Evolutionary conservation across 2,888 invertebrate species (phyloP).

Genomic region (Leptopilina myrica): DNA sequence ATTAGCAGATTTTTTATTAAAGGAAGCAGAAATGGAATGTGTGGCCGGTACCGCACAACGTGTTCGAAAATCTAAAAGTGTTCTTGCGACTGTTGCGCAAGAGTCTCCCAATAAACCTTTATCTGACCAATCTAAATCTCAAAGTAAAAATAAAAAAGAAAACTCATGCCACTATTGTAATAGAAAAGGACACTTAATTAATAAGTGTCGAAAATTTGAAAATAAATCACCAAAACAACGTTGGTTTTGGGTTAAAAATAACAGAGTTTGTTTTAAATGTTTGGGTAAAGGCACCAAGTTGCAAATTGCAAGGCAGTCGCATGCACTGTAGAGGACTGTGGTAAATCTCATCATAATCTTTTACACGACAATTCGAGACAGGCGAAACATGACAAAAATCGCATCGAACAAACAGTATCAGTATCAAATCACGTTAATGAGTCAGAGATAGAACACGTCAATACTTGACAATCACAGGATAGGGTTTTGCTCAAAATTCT

Average conservation of each 20-base stretch:
- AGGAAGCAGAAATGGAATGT: conserved; percentile 47
- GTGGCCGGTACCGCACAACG: conserved; percentile 21
- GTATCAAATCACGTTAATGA: not conserved
- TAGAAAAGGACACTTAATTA: not conserved
- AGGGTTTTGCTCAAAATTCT: no score
- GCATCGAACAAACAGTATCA: no score
- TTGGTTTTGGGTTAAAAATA: not conserved
- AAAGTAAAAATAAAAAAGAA: not conserved
- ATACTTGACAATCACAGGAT: no score
- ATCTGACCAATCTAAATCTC: not conserved
- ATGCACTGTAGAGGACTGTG: conserved; percentile 8
- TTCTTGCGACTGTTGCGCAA: not conserved
- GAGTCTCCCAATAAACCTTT: not conserved
- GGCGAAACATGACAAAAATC: not conserved
- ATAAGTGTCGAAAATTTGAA: conserved; percentile 12
- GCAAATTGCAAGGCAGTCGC: not conserved
- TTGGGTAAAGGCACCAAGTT: not conserved
- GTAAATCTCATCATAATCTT: conserved; percentile 26
- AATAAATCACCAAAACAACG: conserved; percentile 1
- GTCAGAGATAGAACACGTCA: not conserved
- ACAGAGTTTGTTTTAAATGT: not conserved
- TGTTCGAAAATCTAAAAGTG: not conserved
- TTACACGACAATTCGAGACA: conserved; percentile 11
- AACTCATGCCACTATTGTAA: not conserved
- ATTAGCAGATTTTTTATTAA: conserved; percentile 40